phyloP scores from a whole-genome alignment of 2,797 vertebrate species.

The Enteromius fasciolatus region DNA sequence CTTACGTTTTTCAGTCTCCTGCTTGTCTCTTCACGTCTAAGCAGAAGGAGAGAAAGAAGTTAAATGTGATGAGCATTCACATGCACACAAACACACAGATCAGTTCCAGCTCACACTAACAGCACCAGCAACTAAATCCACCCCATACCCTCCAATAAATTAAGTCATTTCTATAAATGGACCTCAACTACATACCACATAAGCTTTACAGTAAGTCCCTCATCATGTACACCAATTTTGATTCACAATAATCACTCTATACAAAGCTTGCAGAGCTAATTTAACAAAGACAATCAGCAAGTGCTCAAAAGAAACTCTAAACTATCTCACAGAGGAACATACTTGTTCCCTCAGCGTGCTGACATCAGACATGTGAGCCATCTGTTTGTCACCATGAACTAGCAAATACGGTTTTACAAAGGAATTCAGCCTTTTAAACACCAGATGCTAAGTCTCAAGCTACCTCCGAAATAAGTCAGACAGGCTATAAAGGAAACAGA shows the following conservation, averaged over 20 bases:
- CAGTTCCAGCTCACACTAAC: conserved; percentile 19
- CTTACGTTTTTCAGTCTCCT: conserved; percentile 85
- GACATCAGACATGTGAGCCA: conserved; percentile 22
- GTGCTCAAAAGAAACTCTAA: neutral
- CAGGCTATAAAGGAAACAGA: neutral
- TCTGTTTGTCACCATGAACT: conserved; percentile 12
- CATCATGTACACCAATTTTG: neutral
- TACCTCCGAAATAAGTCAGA: neutral
- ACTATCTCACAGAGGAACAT: conserved; percentile 13
- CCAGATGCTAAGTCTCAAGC: neutral
- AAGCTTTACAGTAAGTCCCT: neutral
- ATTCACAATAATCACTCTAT: neutral
- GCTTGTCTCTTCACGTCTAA: conserved; percentile 85
- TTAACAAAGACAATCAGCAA: neutral
- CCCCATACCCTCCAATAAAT: conserved; percentile 30
- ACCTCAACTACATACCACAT: conserved; percentile 6
- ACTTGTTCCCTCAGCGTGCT: neutral
- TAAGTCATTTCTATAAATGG: conserved; percentile 42
- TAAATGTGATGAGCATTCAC: neutral
- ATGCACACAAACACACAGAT: neutral
- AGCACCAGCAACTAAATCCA: conserved; percentile 34
- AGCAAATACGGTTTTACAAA: conserved; percentile 4
- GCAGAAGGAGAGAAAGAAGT: conserved; percentile 50
- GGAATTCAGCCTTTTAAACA: conserved; percentile 6
- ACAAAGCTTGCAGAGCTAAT: neutral